Percentiles rank a stretch among this genome's conserved stretches.
phyloP scores from a whole-genome alignment of 37 sponge, comb jelly and placozoan genomes.

The Halisarca cf. caerulea region DNA sequence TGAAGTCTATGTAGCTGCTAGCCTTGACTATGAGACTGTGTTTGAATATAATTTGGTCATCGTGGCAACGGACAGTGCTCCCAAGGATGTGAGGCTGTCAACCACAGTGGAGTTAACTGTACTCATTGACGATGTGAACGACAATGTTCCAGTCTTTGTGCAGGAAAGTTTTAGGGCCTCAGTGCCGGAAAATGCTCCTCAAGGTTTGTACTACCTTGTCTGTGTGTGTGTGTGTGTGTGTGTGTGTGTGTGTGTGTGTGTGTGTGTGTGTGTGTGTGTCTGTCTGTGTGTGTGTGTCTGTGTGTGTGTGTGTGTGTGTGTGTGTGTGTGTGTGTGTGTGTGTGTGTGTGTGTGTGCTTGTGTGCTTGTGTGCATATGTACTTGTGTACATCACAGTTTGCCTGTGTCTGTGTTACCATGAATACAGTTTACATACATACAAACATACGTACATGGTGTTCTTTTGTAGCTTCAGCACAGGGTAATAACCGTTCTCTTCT shows the following conservation, averaged over 20 bases:
- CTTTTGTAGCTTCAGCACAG: too few species aligned
- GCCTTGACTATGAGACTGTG: constrained; percentile 48
- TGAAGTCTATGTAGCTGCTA: constrained; percentile 24
- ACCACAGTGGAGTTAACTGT: constrained; percentile 24
- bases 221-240: neutral
- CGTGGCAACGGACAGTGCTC: constrained; percentile 63
- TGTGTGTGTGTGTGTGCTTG: constrained; percentile 27
- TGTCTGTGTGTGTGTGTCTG: constrained; percentile 28
- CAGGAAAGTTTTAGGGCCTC: neutral
- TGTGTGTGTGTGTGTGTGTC: constrained; percentile 17
- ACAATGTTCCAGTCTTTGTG: constrained; percentile 20
- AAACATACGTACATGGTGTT: too few species aligned
- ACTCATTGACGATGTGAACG: constrained; percentile 22
- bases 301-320: constrained; percentile 30
- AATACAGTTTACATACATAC: too few species aligned
- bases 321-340: constrained; percentile 28
- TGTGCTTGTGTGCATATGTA: neutral
- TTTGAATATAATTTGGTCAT: constrained; percentile 38
- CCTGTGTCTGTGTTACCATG: neutral
- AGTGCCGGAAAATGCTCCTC: constrained; percentile 27
- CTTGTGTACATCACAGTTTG: neutral
- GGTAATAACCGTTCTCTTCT: too few species aligned
- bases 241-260: constrained; percentile 28
- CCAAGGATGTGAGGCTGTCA: constrained; percentile 14
- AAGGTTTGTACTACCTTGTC: neutral